These are phyloP conservation scores for Harpagoxenus sublaevis DNA, from an alignment of 2,888 invertebrate species.

Conservation along the genomic window DNA sequence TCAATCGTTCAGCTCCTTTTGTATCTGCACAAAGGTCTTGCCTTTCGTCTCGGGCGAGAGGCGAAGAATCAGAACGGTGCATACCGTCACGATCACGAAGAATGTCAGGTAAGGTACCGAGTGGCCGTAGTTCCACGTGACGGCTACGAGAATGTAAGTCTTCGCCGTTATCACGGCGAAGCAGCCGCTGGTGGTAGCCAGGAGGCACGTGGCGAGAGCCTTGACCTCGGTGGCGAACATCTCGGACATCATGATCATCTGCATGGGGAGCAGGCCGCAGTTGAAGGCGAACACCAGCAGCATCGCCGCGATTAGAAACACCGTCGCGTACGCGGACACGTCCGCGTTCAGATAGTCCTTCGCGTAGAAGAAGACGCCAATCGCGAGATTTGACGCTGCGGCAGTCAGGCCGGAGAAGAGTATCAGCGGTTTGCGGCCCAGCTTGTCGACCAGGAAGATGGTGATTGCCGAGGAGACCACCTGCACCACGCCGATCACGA, in stretches of 20 bases:
- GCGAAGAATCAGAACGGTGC: constrained; percentile 60
- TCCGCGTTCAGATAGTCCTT: constrained; percentile 71
- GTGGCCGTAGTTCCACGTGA: constrained; percentile 74
- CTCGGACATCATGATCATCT: constrained; percentile 74
- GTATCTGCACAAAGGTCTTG: constrained; percentile 78
- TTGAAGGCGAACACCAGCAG: constrained; percentile 74
- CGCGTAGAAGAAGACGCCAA: constrained; percentile 73
- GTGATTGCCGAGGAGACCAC: constrained; percentile 80
- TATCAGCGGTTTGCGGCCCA: constrained; percentile 86
- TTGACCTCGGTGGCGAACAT: constrained; percentile 78
- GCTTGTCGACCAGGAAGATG: constrained; percentile 83
- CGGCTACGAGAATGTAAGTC: constrained; percentile 74
- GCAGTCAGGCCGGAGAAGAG: constrained; percentile 81
- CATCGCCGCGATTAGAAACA: constrained; percentile 71
- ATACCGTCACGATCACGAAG: constrained; percentile 60
- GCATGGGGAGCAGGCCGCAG: constrained; percentile 73
- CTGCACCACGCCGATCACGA: constrained; percentile 78
- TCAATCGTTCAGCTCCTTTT: constrained; percentile 71
- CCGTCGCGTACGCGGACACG: constrained; percentile 62
- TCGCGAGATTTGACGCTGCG: constrained; percentile 71
- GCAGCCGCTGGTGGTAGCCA: constrained; percentile 64
- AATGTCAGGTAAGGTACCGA: constrained; percentile 71
- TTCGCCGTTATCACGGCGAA: constrained; percentile 65
- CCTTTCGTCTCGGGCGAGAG: constrained; percentile 79
- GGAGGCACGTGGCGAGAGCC: constrained; percentile 71